Base-by-base conservation (phyloP, 2,113 vertebrate genomes). In the Siphamia tubifer region DNA sequence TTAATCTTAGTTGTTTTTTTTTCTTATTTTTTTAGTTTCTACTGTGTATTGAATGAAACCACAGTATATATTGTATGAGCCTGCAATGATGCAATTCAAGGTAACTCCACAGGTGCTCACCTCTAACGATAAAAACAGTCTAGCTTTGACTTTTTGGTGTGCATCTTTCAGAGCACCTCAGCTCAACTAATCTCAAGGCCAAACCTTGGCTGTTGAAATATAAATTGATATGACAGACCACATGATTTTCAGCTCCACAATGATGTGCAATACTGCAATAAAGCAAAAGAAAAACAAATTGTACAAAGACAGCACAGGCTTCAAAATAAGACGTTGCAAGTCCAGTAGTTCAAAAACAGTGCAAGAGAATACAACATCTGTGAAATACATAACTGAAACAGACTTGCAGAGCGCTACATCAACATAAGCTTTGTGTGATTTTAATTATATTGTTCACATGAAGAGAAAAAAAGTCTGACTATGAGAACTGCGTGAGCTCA, bases 91-190 rank as follows among this genome's bases (percentile, higher is more conserved):
- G 79, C 52, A 79, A 87, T 62, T 52, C 1, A 47, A 12, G 48
- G 79, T 13, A 87, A 76, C 61, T 66, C 53, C 61, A 68, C 68
- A 82, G 70, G 78, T 67, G 43, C 40, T 71, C 53, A 68, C 56
- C 38, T 49, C 44, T 28, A 13, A 15, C 12, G 39, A 74, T 27
- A 66, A 19, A 55, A 74, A 55, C 10, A 48, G 20, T 40, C 4
- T 15, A 5, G 24, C n/a, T 28, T 24, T 13, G 8, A 27, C 17
- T 60, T 48, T 21, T 40, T 25, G 19, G n/a, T 21, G 15, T 27
- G 17, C 24, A 44, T 55, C 51, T 47, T 40, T 58, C 60, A 55
- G n/a, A 69, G 64, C n/a, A 34, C 12, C 10, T 53, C 66, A 45
- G 6, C 16, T 45, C 7, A 42, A 66, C 54, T 15, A 1, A 45